Evolutionary conservation across 2,113 vertebrate genomes (phyloP).

Genomic region (Raphicerus campestris): DNA sequence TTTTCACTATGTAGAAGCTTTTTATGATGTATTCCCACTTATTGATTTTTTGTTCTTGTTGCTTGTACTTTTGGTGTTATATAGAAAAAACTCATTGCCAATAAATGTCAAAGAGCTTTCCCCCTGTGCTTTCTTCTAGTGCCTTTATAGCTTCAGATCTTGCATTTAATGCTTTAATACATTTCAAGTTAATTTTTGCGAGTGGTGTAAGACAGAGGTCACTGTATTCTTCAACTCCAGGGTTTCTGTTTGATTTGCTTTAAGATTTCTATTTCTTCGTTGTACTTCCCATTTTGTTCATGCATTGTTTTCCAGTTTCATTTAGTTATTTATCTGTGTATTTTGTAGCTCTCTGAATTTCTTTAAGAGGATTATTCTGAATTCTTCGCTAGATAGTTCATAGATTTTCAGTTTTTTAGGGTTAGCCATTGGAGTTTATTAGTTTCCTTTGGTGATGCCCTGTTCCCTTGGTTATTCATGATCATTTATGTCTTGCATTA

Average conservation of each 20-base stretch:
- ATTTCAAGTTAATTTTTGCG: neutral
- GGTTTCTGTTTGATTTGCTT: neutral
- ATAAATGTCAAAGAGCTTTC: neutral
- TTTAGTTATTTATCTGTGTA: neutral
- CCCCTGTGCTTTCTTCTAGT: neutral
- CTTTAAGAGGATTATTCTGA: neutral
- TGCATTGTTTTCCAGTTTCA: neutral
- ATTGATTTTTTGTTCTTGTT: neutral
- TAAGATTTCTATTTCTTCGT: neutral
- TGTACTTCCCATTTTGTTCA: neutral
- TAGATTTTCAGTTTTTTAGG: neutral
- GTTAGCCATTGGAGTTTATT: neutral
- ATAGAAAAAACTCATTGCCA: neutral
- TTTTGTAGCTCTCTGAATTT: neutral
- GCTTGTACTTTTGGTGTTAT: neutral
- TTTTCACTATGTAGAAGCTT: neutral
- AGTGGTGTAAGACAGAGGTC: neutral
- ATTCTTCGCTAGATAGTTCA: neutral
- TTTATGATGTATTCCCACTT: neutral
- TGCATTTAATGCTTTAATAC: neutral
- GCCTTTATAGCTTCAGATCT: neutral
- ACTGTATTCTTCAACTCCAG: neutral
- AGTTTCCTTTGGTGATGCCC: neutral
- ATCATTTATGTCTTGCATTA: neutral
- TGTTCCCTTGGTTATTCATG: neutral